Percentiles rank a stretch among this genome's conserved stretches.
Evolutionary conservation across 2,888 invertebrate genomes (phyloP).

Genomic region (Kryphioiulus occultus): DNA sequence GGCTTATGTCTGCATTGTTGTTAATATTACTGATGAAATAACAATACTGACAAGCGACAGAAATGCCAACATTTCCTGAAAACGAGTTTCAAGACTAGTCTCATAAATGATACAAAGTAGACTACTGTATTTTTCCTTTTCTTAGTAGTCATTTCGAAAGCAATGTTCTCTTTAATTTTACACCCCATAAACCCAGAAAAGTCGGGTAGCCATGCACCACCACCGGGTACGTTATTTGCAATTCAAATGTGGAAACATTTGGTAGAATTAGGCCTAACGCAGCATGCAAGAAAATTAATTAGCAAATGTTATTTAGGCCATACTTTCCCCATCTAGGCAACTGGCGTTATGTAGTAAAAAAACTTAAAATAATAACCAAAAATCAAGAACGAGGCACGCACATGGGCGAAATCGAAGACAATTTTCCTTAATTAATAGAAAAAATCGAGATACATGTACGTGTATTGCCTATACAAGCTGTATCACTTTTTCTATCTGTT

Average conservation of each 20-base stretch:
- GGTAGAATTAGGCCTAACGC: slow-evolving; percentile 2
- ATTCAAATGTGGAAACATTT: slow-evolving; percentile 11
- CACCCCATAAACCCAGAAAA: slow-evolving; percentile 11
- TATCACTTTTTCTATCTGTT: neutral
- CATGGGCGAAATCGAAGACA: neutral
- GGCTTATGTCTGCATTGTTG: too few species aligned
- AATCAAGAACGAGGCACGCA: neutral
- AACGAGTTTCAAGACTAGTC: too few species aligned
- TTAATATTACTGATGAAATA: too few species aligned
- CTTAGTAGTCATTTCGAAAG: neutral
- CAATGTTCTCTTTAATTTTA: neutral
- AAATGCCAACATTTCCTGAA: too few species aligned
- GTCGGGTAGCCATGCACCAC: slow-evolving; percentile 28
- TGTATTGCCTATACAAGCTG: neutral
- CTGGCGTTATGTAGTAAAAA: neutral
- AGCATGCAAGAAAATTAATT: slow-evolving; percentile 35
- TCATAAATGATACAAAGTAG: too few species aligned
- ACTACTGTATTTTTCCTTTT: neutral
- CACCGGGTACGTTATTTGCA: neutral
- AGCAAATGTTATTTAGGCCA: slow-evolving; percentile 25
- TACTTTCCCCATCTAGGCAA: neutral
- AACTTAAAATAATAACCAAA: too few species aligned
- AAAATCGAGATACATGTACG: neutral
- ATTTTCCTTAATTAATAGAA: slow-evolving; percentile 5
- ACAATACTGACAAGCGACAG: too few species aligned